Conservation (phyloP, 2,888 invertebrate genomes). For the Acrobasis repandana region DNA sequence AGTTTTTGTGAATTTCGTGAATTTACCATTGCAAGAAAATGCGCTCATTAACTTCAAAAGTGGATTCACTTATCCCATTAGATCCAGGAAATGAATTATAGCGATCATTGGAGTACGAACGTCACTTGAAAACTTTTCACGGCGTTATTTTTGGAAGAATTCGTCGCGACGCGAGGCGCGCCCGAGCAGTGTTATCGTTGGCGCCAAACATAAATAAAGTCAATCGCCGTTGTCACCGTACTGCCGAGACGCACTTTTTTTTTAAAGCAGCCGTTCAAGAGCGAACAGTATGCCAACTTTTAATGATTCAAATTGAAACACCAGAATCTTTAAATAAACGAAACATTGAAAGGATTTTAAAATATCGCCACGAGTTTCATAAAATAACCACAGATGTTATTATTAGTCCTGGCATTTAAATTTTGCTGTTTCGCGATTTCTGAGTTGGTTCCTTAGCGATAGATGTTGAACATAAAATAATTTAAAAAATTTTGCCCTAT, state of each 20-base stretch:
- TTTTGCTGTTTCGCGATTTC: no score
- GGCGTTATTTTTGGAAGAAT: slow-evolving; percentile 53
- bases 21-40: background rate
- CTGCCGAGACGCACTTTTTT: slow-evolving; percentile 7
- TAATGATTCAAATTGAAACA: background rate
- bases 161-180: slow-evolving; percentile 45
- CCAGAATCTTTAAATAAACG: slow-evolving; percentile 1
- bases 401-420: no score
- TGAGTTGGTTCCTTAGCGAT: no score
- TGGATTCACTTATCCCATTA: background rate
- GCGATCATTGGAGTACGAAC: slow-evolving; percentile 29
- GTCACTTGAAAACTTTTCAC: slow-evolving; percentile 47
- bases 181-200: slow-evolving; percentile 57
- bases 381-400: no score
- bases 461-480: no score
- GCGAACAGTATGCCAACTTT: background rate
- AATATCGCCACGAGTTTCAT: no score
- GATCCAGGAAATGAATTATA: slow-evolving; percentile 24
- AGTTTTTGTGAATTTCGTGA: no score
- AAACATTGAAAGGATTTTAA: no score
- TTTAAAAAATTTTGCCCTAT: no score
- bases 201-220: slow-evolving; percentile 76
- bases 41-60: background rate
- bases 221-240: slow-evolving; percentile 12
- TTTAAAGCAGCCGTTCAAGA: background rate